Evolutionary conservation across 2,797 vertebrate species (phyloP).

Genomic region (Cichlasoma orientale): DNA sequence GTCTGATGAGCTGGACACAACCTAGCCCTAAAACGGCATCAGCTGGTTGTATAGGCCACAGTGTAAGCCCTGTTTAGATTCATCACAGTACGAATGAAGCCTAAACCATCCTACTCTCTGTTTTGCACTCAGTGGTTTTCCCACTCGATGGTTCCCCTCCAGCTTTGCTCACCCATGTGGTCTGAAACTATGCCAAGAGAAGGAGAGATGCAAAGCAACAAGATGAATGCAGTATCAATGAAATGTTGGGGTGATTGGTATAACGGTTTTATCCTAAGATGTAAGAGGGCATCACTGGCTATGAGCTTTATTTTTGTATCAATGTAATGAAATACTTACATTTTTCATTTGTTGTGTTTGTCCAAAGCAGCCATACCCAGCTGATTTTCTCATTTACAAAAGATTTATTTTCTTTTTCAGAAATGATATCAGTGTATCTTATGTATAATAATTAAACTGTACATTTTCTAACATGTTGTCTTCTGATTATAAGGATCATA

Average conservation of each 20-base stretch:
- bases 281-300: not conserved
- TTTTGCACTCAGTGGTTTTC: not conserved
- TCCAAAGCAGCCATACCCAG: not conserved
- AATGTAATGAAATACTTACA: not conserved
- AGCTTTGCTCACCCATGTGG: not conserved
- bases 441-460: not conserved
- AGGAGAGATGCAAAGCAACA: not conserved
- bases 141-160: not conserved
- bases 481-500: not conserved
- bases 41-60: not conserved
- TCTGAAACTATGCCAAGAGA: not conserved
- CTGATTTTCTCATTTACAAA: not conserved
- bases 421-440: not conserved
- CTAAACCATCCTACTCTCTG: not conserved
- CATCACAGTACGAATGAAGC: not conserved
- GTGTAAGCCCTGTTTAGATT: not conserved
- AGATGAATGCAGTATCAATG: not conserved
- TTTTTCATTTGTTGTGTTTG: not conserved
- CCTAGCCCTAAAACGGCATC: not conserved
- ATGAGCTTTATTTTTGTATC: not conserved
- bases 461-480: not conserved
- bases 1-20: not conserved
- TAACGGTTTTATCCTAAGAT: not conserved
- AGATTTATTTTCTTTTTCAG: not conserved
- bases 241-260: not conserved